Evolutionary conservation across 2,113 vertebrate genomes (phyloP).

Genomic region (Nyctereutes procyonoides): DNA sequence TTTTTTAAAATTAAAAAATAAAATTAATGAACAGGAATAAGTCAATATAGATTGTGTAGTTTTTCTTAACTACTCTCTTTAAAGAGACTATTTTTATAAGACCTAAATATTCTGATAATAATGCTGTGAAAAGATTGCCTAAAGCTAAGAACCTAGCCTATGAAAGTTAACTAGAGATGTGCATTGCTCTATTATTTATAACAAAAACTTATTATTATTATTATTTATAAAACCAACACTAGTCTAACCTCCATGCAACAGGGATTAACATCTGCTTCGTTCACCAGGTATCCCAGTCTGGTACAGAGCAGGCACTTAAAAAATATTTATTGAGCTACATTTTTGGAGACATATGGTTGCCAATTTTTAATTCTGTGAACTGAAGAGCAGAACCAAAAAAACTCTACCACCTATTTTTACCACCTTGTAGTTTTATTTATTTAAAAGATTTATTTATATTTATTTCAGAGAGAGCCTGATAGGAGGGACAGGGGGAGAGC

Average conservation of each 20-base stretch:
- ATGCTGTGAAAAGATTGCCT: not conserved
- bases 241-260: not conserved
- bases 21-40: slow-evolving; percentile 28
- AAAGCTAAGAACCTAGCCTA: not conserved
- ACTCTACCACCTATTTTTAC: not conserved
- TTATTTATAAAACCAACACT: not conserved
- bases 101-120: not conserved
- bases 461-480: not conserved
- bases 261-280: not conserved
- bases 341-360: not conserved
- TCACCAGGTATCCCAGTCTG: not conserved
- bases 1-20: not conserved
- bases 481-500: not conserved
- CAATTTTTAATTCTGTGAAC: slow-evolving; percentile 38
- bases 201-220: not conserved
- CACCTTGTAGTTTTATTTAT: not conserved
- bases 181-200: not conserved
- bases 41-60: not conserved
- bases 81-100: not conserved
- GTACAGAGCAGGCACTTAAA: not conserved
- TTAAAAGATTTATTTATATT: not conserved
- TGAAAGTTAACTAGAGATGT: not conserved
- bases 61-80: not conserved
- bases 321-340: slow-evolving; percentile 23
- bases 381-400: not conserved